A percentile compares a stretch with the other conserved stretches of the same genome.
These are phyloP conservation scores for Bothrops jararaca DNA, from an alignment of 2,113 vertebrate genomes.

Conservation along the genomic window DNA sequence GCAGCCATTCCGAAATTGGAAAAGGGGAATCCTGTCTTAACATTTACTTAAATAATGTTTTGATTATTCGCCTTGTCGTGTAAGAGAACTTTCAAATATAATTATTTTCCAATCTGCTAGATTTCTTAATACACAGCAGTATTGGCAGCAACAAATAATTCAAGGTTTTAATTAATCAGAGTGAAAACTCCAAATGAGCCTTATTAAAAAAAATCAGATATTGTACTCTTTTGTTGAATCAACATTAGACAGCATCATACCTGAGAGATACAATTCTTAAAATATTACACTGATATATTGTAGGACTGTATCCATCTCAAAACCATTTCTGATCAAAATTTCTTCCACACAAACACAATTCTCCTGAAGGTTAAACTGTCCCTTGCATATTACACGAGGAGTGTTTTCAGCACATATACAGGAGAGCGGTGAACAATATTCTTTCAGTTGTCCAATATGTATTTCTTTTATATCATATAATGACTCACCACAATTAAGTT, in stretches of 20 bases:
- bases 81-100: not conserved
- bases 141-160: not conserved
- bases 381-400: not conserved
- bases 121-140: not conserved
- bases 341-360: not conserved
- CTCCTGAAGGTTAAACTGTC: not conserved
- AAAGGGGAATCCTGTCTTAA: not conserved
- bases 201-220: not conserved
- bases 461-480: fast-evolving
- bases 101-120: not conserved
- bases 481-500: constrained; percentile 90
- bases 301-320: not conserved
- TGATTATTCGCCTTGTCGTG: not conserved
- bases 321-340: not conserved
- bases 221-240: not conserved
- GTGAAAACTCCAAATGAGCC: not conserved
- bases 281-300: not conserved
- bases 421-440: not conserved
- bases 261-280: not conserved
- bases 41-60: not conserved
- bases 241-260: not conserved
- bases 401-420: not conserved
- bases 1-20: not conserved
- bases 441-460: not conserved
- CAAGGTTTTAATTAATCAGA: not conserved